Percentiles rank a stretch among this genome's conserved stretches.
phyloP scores from a whole-genome alignment of 2,797 vertebrate genomes.

The Sciaenops ocellatus region DNA sequence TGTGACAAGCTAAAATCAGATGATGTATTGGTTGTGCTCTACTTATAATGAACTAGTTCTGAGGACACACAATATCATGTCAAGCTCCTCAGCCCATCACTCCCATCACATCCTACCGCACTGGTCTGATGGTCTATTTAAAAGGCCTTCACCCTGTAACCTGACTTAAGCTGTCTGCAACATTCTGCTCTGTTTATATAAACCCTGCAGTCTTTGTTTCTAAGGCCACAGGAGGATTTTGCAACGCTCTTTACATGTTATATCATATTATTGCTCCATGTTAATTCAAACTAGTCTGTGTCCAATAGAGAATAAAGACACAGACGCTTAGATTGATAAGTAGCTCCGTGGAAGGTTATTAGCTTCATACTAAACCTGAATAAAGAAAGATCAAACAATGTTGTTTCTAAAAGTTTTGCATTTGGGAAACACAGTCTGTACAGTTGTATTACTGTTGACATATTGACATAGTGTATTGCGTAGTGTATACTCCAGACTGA shows the following conservation, averaged over 20 bases:
- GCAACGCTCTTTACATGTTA: slow-evolving; percentile 19
- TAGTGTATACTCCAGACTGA: neutral
- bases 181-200: slow-evolving; percentile 20
- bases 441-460: neutral
- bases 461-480: neutral
- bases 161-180: slow-evolving; percentile 3
- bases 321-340: slow-evolving; percentile 16
- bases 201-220: slow-evolving; percentile 4
- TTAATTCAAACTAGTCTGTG: slow-evolving; percentile 24
- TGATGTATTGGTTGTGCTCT: slow-evolving; percentile 9
- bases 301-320: neutral
- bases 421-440: slow-evolving; percentile 1
- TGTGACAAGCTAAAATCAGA: slow-evolving; percentile 20
- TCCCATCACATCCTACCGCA: neutral
- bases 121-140: slow-evolving; percentile 1
- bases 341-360: slow-evolving; percentile 19
- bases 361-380: slow-evolving; percentile 29
- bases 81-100: slow-evolving; percentile 2
- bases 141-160: slow-evolving; percentile 2
- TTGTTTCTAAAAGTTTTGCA: slow-evolving; percentile 16
- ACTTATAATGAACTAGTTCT: slow-evolving; percentile 19
- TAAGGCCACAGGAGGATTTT: slow-evolving; percentile 14
- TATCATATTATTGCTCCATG: slow-evolving; percentile 34
- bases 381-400: slow-evolving; percentile 40
- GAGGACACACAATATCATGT: neutral